These are phyloP conservation scores for Arrhopalites spinosus DNA, from an alignment of 2,888 invertebrate species.

Conservation along the genomic window DNA sequence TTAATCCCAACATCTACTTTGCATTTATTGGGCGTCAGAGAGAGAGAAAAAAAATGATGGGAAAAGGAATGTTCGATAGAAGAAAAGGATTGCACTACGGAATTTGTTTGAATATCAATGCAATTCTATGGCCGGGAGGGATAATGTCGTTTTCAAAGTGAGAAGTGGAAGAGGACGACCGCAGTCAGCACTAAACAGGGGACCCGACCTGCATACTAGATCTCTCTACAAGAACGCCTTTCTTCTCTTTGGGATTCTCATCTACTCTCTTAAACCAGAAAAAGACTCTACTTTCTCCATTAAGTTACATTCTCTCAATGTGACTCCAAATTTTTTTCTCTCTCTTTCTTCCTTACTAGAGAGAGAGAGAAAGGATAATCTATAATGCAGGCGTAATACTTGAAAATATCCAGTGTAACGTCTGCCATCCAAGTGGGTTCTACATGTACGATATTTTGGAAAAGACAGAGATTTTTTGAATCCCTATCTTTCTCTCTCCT, in stretches of 20 bases:
- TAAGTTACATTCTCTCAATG: no score
- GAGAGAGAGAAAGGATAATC: no score
- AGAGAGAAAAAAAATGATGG: not conserved
- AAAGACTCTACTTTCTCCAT: no score
- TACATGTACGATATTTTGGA: no score
- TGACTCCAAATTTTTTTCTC: no score
- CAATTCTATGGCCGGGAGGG: conserved; percentile 48
- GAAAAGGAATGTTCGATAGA: not conserved
- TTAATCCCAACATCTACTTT: not conserved
- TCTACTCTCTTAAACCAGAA: no score
- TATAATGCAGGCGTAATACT: no score
- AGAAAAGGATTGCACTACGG: conserved; percentile 8
- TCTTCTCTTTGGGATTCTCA: not conserved
- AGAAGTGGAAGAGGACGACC: conserved; percentile 1
- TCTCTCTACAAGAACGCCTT: not conserved
- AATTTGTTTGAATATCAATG: conserved; percentile 55
- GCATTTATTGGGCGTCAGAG: conserved; percentile 11
- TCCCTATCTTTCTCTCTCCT: no score
- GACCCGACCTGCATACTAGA: conserved; percentile 43
- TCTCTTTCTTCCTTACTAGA: no score
- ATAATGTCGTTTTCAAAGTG: conserved; percentile 6
- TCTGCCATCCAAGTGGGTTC: no score
- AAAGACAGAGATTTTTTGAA: no score
- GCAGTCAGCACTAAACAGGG: conserved; percentile 41
- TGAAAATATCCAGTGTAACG: no score